These are phyloP conservation scores for Solenodon paradoxus DNA, from an alignment of 2,113 vertebrate species.

Conservation along the genomic window DNA sequence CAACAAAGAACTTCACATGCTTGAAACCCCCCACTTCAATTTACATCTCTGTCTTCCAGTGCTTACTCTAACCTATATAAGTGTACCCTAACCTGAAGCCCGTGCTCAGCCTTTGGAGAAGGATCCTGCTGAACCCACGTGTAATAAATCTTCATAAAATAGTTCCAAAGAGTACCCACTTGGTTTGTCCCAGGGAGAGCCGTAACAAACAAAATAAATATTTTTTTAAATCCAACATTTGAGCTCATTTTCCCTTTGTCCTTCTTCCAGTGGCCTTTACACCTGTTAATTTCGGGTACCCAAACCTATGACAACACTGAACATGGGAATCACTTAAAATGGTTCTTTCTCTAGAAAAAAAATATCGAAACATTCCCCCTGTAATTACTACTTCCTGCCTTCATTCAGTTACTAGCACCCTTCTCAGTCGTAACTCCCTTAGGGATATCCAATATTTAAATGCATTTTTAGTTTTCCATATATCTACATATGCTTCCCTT, in stretches of 20 bases:
- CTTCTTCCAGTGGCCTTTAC: not conserved
- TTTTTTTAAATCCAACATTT: not conserved
- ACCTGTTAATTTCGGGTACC: not conserved
- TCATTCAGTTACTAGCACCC: not conserved
- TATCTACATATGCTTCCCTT: not conserved
- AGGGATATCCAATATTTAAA: not conserved
- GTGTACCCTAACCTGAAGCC: too few relatives aligned
- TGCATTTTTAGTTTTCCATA: not conserved
- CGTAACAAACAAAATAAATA: too few relatives aligned
- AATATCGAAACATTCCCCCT: not conserved
- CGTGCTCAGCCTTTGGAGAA: too few relatives aligned
- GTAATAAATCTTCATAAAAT: too few relatives aligned
- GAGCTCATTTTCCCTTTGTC: not conserved
- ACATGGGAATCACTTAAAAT: not conserved
- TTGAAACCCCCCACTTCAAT: too few relatives aligned
- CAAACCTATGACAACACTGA: not conserved
- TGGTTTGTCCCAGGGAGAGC: too few relatives aligned
- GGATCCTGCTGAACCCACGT: too few relatives aligned
- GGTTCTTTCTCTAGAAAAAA: not conserved
- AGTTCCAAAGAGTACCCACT: too few relatives aligned
- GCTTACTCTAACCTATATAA: too few relatives aligned
- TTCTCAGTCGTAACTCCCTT: not conserved
- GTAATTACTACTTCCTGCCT: not conserved
- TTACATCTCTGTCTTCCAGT: too few relatives aligned
- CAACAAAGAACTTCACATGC: too few relatives aligned